Percentiles rank a stretch among this genome's conserved stretches.
Conservation (phyloP, 2,113 vertebrate genomes). For the Dromiciops gliroides region DNA sequence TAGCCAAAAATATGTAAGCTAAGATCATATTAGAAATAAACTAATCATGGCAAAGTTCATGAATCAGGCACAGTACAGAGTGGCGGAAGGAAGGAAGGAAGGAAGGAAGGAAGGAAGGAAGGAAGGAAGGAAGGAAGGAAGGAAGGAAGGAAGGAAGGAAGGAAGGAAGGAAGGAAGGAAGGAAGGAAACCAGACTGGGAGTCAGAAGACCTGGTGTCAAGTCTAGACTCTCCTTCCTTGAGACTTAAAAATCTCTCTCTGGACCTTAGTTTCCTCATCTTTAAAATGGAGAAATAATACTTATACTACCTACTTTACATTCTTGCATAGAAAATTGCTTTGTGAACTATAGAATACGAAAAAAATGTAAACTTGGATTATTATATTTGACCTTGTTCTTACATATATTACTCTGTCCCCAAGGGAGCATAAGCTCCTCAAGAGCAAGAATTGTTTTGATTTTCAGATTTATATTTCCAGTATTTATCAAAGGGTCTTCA, state of each 20-base stretch:
- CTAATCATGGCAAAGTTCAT: neutral
- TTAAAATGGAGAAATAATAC: neutral
- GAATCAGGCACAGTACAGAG: neutral
- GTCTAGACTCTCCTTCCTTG: neutral
- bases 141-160: no score
- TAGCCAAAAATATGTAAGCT: neutral
- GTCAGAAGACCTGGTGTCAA: neutral
- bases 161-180: no score
- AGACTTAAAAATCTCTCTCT: neutral
- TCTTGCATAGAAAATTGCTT: neutral
- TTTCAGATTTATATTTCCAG: neutral
- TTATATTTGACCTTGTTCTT: neutral
- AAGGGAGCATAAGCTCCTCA: neutral
- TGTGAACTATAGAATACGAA: neutral
- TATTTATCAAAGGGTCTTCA: neutral
- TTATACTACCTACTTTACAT: neutral
- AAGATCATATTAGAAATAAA: neutral
- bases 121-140: no score
- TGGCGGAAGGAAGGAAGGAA: no score
- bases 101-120: no score
- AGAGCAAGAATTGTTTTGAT: neutral
- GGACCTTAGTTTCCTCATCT: neutral
- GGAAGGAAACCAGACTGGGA: neutral
- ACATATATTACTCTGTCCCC: neutral
- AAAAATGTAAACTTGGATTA: neutral